Evolutionary conservation across 2,797 vertebrate genomes (phyloP).

Genomic region (Hoplostethus atlanticus): DNA sequence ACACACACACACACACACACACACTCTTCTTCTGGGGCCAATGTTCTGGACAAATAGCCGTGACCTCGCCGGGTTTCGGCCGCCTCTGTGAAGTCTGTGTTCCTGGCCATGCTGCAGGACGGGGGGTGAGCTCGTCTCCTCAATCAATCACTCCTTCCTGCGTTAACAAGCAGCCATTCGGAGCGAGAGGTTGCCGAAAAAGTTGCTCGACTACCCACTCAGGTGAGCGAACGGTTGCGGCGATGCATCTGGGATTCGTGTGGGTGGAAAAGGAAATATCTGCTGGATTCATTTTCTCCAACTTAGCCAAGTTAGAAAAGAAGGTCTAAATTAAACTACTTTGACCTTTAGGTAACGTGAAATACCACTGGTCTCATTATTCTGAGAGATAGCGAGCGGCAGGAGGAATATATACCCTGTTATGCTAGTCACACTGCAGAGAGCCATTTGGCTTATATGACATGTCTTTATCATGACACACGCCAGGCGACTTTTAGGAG

Average conservation of each 20-base stretch:
- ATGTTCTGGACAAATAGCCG: not conserved
- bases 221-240: constrained; percentile 28
- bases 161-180: constrained; percentile 41
- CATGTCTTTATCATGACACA: constrained; percentile 67
- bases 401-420: constrained; percentile 41
- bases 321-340: constrained; percentile 74
- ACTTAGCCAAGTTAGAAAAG: constrained; percentile 45
- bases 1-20: not conserved
- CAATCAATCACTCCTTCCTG: not conserved
- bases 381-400: constrained; percentile 58
- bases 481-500: constrained; percentile 27
- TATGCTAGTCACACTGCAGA: constrained; percentile 37
- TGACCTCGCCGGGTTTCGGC: constrained; percentile 22
- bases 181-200: constrained; percentile 27
- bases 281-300: constrained; percentile 58
- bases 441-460: constrained; percentile 43
- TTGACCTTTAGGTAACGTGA: constrained; percentile 72
- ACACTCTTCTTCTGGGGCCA: not conserved
- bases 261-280: constrained; percentile 45
- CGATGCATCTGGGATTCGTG: constrained; percentile 33
- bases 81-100: not conserved
- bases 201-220: constrained; percentile 24
- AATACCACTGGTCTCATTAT: constrained; percentile 78
- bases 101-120: not conserved
- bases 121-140: constrained; percentile 5